These are phyloP conservation scores for Epistrophella euchroma DNA, from an alignment of 2,888 invertebrate genomes.

Conservation along the genomic window DNA sequence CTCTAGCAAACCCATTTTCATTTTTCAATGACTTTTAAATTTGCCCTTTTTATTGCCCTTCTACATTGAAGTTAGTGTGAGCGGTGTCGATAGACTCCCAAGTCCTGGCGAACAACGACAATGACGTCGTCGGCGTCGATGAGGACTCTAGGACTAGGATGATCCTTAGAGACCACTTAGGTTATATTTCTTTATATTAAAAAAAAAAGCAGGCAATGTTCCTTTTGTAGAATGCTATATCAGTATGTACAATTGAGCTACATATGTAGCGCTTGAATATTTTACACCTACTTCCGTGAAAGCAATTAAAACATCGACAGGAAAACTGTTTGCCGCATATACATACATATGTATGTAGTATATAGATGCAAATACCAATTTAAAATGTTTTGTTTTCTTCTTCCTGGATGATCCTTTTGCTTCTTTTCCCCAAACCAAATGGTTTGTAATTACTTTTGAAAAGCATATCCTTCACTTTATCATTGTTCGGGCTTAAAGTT, in stretches of 20 bases:
- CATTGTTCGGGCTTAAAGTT: neutral
- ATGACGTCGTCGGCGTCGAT: slow-evolving; percentile 4
- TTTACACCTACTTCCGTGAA: slow-evolving; percentile 37
- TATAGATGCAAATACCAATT: slow-evolving; percentile 11
- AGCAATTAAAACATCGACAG: slow-evolving; percentile 63
- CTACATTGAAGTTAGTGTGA: too few relatives aligned
- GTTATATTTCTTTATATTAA: slow-evolving; percentile 48
- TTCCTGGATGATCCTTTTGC: neutral
- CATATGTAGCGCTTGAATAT: too few relatives aligned
- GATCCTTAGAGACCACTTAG: slow-evolving; percentile 60
- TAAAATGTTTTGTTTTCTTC: slow-evolving; percentile 9
- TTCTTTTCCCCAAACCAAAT: slow-evolving; percentile 12
- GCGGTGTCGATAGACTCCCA: slow-evolving; percentile 18
- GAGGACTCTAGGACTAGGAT: neutral
- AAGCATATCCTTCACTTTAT: slow-evolving; percentile 34
- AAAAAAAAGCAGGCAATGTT: slow-evolving; percentile 56
- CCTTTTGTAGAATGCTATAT: slow-evolving; percentile 7
- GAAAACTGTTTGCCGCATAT: neutral
- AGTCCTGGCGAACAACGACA: slow-evolving; percentile 4
- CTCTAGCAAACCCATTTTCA: neutral
- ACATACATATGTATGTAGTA: neutral
- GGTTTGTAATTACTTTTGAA: slow-evolving; percentile 53
- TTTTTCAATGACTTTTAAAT: slow-evolving; percentile 43
- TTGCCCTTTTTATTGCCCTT: slow-evolving; percentile 22
- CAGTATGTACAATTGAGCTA: neutral